Evolutionary conservation across 2,888 invertebrate genomes (phyloP).

Genomic region (Rhagonycha lutea): DNA sequence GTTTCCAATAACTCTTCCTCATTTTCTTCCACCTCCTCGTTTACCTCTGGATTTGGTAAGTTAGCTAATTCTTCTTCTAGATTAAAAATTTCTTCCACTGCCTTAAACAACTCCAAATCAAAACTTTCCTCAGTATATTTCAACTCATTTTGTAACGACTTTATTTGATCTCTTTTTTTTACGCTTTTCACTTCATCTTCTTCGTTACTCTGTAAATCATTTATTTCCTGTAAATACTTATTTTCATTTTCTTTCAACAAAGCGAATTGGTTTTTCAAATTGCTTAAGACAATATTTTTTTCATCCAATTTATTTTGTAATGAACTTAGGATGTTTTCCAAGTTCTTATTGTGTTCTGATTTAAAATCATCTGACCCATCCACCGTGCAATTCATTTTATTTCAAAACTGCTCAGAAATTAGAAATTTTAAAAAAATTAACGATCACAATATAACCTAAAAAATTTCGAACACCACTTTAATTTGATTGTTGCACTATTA

Average conservation of each 20-base stretch:
- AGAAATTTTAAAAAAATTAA: neutral
- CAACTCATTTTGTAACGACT: slow-evolving; percentile 18
- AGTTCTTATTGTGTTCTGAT: neutral
- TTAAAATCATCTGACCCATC: neutral
- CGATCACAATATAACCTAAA: neutral
- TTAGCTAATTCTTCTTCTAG: neutral
- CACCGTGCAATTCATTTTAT: neutral
- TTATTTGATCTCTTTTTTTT: slow-evolving; percentile 3
- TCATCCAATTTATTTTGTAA: slow-evolving; percentile 35
- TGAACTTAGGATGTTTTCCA: neutral
- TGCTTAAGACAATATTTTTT: slow-evolving; percentile 39
- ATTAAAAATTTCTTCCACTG: neutral
- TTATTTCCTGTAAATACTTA: slow-evolving; percentile 36
- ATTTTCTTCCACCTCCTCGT: neutral
- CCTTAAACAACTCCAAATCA: neutral
- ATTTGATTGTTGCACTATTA: neutral
- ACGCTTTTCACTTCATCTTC: slow-evolving; percentile 22
- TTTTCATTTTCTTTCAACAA: slow-evolving; percentile 34
- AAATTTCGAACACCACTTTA: neutral
- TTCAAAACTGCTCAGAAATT: slow-evolving; percentile 1
- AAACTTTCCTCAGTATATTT: neutral
- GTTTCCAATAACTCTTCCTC: neutral
- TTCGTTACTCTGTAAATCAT: slow-evolving; percentile 22
- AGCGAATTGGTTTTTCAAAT: slow-evolving; percentile 38
- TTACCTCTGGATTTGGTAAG: neutral